Base-by-base conservation (phyloP, 2,888 invertebrate genomes). In the Trichopria drosophilae region DNA sequence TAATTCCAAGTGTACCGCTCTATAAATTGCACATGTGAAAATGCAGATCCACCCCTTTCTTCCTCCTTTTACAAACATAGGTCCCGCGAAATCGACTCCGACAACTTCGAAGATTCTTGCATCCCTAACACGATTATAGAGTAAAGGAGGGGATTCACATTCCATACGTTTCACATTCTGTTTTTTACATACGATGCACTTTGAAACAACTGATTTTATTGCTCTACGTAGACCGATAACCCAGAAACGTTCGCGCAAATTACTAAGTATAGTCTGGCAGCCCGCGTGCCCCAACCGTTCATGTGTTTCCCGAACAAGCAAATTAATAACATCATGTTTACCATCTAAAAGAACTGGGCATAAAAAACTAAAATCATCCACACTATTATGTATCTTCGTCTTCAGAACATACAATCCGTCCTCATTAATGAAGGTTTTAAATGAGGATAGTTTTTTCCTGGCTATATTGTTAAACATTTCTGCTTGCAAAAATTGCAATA, bases 1-100 rank as follows among this genome's bases (percentile, higher is more conserved):
- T 5, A 31, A 16, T 16, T 31, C 31, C 32, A 65, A 63, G 10
- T n/a, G n/a, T n/a, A n/a, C n/a, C n/a, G n/a, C n/a, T n/a, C n/a
- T 39, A 18, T 67, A 71, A 0, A 68, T 54, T 1, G 71, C 64
- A 58, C 74, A 76, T 0, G 74, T 74, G 39, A 64, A 67, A 4
- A 76, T 26, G 9, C 60, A 55, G 3, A 74, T 59, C 60, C 63
- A 72, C 4, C 52, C 56, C 32, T 66, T 63, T n/a, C 40, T 16
- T 6, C 57, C 54, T n/a, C 48, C 58, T 32, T 41, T n/a, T 63
- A 53, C n/a, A 42, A 50, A 15, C 58, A 73, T 22, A 1, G 73
- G 71, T 1, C 74, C 74, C 2, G 63, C 57, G 32, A 71, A 55
- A 54, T 71, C 69, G 6, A 68, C 50, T 6, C 68, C 70, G 6